phyloP scores from a whole-genome alignment of 2,113 vertebrate genomes.

The Archilochus colubris region DNA sequence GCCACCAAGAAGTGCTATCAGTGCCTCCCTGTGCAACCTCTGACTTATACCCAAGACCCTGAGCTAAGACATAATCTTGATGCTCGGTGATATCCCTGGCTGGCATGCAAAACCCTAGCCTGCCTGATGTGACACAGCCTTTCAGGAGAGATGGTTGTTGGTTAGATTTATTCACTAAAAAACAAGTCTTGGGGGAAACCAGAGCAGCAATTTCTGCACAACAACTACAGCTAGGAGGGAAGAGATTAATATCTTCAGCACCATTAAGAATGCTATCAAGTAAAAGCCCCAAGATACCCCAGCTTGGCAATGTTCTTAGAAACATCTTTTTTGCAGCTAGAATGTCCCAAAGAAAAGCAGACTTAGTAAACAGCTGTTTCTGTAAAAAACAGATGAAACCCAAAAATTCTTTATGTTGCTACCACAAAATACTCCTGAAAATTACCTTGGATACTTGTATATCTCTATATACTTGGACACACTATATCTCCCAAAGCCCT shows the following conservation, averaged over 20 bases:
- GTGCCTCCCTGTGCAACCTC: neutral
- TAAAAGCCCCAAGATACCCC: neutral
- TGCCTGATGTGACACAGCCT: neutral
- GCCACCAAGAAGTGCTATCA: neutral
- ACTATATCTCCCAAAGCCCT: neutral
- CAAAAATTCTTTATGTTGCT: neutral
- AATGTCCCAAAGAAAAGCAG: neutral
- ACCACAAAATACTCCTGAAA: neutral
- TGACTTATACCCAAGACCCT: neutral
- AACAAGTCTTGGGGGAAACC: neutral
- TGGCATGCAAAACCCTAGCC: neutral
- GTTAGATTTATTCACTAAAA: neutral
- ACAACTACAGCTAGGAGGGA: neutral
- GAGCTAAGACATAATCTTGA: accelerated
- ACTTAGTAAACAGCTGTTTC: neutral
- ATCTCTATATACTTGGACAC: no score
- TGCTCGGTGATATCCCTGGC: accelerated
- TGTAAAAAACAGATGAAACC: conserved; percentile 1
- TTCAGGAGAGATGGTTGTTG: neutral
- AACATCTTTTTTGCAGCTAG: neutral
- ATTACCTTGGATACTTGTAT: neutral
- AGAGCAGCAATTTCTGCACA: neutral
- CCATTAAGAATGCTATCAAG: neutral
- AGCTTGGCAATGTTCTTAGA: neutral
- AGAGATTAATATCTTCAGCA: neutral